Evolutionary conservation across 2,113 vertebrate species (phyloP).

Genomic region (Bungarus multicinctus): DNA sequence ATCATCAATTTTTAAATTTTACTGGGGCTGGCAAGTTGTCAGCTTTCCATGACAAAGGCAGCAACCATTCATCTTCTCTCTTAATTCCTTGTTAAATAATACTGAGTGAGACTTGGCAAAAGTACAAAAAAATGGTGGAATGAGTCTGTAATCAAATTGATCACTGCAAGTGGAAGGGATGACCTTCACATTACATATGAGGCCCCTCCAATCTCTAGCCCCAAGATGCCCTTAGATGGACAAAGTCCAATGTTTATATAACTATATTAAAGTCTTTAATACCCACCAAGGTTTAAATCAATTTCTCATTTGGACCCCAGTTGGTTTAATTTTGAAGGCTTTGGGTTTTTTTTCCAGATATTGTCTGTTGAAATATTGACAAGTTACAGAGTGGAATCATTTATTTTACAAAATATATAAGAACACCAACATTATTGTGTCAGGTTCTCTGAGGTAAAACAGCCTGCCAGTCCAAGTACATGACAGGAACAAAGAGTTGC

Average conservation of each 20-base stretch:
- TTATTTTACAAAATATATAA: slow-evolving; percentile 12
- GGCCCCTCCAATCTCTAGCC: neutral
- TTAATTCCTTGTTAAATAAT: slow-evolving; percentile 8
- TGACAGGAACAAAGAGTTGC: neutral
- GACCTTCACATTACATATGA: neutral
- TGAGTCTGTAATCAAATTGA: rapidly evolving
- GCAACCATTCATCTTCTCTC: neutral
- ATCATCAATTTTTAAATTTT: neutral
- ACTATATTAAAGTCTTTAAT: neutral
- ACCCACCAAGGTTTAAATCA: neutral
- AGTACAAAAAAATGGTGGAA: neutral
- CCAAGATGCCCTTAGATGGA: neutral
- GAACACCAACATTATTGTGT: neutral
- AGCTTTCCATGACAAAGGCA: neutral
- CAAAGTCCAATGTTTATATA: neutral
- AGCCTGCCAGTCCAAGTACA: neutral
- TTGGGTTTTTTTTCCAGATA: neutral
- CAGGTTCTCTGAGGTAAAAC: neutral
- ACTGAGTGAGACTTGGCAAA: slow-evolving; percentile 1
- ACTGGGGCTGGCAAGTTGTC: neutral
- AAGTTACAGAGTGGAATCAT: neutral
- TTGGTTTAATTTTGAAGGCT: neutral
- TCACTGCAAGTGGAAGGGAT: neutral
- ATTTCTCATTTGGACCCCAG: neutral
- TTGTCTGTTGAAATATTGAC: neutral